Evolutionary conservation across 2,888 invertebrate species (phyloP).

Genomic region (Cheilosia vulpina): DNA sequence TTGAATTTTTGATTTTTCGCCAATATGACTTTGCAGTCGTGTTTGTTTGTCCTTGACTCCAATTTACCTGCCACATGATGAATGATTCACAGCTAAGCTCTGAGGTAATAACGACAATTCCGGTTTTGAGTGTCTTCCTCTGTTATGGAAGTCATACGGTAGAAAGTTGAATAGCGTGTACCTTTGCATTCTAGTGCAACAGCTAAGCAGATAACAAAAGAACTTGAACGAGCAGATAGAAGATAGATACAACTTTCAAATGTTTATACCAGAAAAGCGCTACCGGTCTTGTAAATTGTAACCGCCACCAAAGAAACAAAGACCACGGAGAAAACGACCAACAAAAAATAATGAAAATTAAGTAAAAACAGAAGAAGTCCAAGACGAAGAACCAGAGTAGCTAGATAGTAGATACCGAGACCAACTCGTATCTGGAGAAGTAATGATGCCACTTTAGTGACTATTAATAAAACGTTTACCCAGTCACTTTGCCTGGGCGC

Average conservation of each 20-base stretch:
- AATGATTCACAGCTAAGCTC: slow-evolving; percentile 38
- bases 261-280: slow-evolving; percentile 33
- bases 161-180: slow-evolving; percentile 60
- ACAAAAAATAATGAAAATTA: slow-evolving; percentile 3
- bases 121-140: slow-evolving; percentile 16
- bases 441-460: slow-evolving; percentile 74
- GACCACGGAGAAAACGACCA: slow-evolving; percentile 47
- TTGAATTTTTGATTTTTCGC: slow-evolving; percentile 28
- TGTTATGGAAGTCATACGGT: slow-evolving; percentile 26
- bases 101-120: slow-evolving; percentile 9
- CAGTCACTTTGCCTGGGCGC: slow-evolving; percentile 63
- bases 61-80: slow-evolving; percentile 23
- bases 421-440: slow-evolving; percentile 30
- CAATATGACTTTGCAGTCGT: slow-evolving; percentile 29
- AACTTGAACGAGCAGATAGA: slow-evolving; percentile 37
- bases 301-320: slow-evolving; percentile 41
- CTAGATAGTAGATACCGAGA: slow-evolving; percentile 16
- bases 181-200: slow-evolving; percentile 53
- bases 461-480: slow-evolving; percentile 75
- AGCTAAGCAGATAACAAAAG: slow-evolving; percentile 57
- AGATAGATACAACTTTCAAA: slow-evolving; percentile 67
- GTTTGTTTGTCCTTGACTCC: slow-evolving; percentile 59
- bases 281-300: slow-evolving; percentile 62
- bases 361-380: slow-evolving; percentile 25
- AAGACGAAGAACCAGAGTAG: slow-evolving; percentile 21